Evolutionary conservation across 2,797 vertebrate species (phyloP).

Genomic region (Phoxinus dragarum): DNA sequence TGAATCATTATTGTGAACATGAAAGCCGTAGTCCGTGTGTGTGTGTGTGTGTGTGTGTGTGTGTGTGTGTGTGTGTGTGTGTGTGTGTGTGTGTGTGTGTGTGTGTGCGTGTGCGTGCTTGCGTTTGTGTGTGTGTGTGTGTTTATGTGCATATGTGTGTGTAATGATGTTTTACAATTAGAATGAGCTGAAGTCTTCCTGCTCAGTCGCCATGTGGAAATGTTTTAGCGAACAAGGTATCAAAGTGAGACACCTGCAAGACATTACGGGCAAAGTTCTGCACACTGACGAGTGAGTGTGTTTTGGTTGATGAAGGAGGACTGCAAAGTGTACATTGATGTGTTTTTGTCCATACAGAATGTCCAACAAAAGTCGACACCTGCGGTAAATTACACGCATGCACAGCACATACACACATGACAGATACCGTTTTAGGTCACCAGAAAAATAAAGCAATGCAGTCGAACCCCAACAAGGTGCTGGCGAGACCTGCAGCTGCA

Average conservation of each 20-base stretch:
- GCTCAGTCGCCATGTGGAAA: conserved; percentile 48
- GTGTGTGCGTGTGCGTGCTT: not conserved
- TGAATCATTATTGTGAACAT: conserved; percentile 18
- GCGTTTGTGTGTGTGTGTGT: conserved; percentile 2
- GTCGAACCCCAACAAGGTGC: conserved; percentile 4
- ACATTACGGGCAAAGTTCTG: conserved; percentile 39
- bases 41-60: not conserved
- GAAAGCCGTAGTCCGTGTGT: not conserved
- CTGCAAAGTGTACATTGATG: conserved; percentile 15
- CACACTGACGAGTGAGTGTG: conserved; percentile 15
- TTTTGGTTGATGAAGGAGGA: conserved; percentile 2
- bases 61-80: not conserved
- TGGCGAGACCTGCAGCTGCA: not conserved
- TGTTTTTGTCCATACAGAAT: conserved; percentile 9
- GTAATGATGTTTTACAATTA: conserved; percentile 32
- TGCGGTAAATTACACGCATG: conserved; percentile 44
- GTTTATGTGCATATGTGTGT: not conserved
- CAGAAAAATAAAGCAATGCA: conserved; percentile 16
- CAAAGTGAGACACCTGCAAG: conserved; percentile 49
- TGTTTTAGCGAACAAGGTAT: conserved; percentile 50
- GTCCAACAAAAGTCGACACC: conserved; percentile 23
- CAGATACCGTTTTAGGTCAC: conserved; percentile 18
- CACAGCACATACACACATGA: conserved; percentile 9
- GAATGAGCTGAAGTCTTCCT: conserved; percentile 28
- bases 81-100: not conserved